These are phyloP conservation scores for Epiblema foenella DNA, from an alignment of 2,888 invertebrate genomes.

Conservation along the genomic window DNA sequence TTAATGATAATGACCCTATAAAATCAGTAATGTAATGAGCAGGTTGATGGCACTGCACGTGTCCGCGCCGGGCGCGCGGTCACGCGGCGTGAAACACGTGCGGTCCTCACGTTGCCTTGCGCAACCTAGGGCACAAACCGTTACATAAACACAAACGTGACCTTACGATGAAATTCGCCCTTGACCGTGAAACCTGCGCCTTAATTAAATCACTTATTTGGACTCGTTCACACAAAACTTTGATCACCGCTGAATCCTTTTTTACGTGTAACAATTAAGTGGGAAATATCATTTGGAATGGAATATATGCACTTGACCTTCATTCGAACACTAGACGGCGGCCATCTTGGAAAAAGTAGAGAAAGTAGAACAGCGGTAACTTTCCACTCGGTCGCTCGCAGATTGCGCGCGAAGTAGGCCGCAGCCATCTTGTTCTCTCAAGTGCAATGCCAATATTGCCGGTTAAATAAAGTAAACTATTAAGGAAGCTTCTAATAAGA, in stretches of 20 bases:
- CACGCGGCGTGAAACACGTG: conserved; percentile 79
- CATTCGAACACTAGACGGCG: conserved; percentile 65
- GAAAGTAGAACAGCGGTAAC: conserved; percentile 84
- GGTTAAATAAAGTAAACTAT: conserved; percentile 16
- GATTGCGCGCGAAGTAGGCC: conserved; percentile 81
- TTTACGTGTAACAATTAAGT: not conserved
- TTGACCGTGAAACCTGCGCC: conserved; percentile 50
- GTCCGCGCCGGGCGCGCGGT: conserved; percentile 53
- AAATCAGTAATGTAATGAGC: conserved; percentile 1
- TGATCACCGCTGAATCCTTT: not conserved
- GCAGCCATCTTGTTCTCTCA: conserved; percentile 61
- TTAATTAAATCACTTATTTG: not conserved
- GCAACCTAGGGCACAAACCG: conserved; percentile 69
- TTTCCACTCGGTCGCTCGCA: conserved; percentile 80
- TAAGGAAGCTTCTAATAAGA: conserved; percentile 45
- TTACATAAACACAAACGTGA: conserved; percentile 82
- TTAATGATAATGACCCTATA: not conserved
- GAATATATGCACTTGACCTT: conserved; percentile 70
- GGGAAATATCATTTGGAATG: conserved; percentile 23
- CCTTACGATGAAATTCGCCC: conserved; percentile 65
- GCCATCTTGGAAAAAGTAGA: conserved; percentile 84
- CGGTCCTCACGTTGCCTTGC: conserved; percentile 81
- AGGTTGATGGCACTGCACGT: conserved; percentile 38
- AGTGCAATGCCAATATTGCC: conserved; percentile 11
- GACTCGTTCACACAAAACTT: not conserved